phyloP scores from a whole-genome alignment of 2,888 invertebrate genomes.

The Elmis aenea region DNA sequence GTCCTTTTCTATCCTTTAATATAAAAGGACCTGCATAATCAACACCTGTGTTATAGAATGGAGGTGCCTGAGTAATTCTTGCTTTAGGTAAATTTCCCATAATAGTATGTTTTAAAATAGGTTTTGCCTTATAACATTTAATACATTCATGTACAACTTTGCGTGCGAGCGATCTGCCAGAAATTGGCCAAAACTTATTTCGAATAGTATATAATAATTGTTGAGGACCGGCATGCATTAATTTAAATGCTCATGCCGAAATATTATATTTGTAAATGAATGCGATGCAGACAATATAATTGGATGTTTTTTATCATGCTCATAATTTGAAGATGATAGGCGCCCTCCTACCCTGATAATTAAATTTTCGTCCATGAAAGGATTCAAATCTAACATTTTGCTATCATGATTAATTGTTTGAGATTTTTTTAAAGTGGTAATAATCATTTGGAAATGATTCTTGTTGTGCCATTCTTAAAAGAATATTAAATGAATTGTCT shows the following conservation, averaged over 20 bases:
- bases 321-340: not conserved
- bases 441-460: too few relatives aligned
- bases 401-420: slow-evolving; percentile 1
- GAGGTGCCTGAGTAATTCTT: slow-evolving; percentile 7
- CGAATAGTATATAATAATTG: slow-evolving; percentile 5
- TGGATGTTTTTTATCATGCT: slow-evolving; percentile 6
- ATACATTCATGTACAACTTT: slow-evolving; percentile 1
- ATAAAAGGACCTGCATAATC: slow-evolving; percentile 29
- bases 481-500: not conserved
- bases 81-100: slow-evolving; percentile 19
- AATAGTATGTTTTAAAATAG: slow-evolving; percentile 7
- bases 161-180: slow-evolving; percentile 1
- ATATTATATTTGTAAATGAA: slow-evolving; percentile 4
- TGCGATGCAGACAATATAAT: slow-evolving; percentile 1
- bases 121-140: slow-evolving; percentile 16
- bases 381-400: slow-evolving; percentile 1
- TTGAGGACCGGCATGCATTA: slow-evolving; percentile 7
- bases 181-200: slow-evolving; percentile 8
- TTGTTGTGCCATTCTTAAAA: slow-evolving; percentile 1
- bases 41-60: slow-evolving; percentile 20
- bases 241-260: slow-evolving; percentile 3
- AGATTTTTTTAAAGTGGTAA: too few relatives aligned
- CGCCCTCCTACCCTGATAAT: slow-evolving; percentile 9
- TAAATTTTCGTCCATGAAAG: slow-evolving; percentile 6
- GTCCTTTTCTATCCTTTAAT: slow-evolving; percentile 15